A percentile compares a stretch with the other conserved stretches of the same genome.
Conservation (phyloP, 2,113 vertebrate species). For the Dasypus novemcinctus region DNA sequence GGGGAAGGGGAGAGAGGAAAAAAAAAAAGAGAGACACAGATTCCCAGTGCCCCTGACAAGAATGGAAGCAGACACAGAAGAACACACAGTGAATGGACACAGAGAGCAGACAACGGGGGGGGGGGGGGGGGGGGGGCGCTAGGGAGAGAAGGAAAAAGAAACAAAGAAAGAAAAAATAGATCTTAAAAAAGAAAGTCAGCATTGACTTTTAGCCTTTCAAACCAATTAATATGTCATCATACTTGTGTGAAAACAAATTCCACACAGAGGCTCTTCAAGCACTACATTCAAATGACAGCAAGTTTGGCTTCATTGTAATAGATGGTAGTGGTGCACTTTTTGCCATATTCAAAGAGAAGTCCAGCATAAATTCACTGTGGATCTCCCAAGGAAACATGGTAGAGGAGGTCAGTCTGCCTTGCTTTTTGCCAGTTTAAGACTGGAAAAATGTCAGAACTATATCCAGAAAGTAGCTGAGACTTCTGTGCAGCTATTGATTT, state of each 20-base stretch:
- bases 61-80: too few species aligned
- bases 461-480: slow-evolving; percentile 99
- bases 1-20: too few species aligned
- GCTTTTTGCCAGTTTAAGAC: slow-evolving; percentile 97
- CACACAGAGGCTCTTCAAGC: slow-evolving; percentile 99
- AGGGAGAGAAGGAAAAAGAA: too few species aligned
- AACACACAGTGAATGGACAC: too few species aligned
- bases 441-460: slow-evolving; percentile 99
- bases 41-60: too few species aligned
- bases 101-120: too few species aligned
- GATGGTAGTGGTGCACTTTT: slow-evolving; percentile 99
- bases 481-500: slow-evolving; percentile 97
- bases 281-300: slow-evolving; percentile 98
- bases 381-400: slow-evolving; percentile 99
- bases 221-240: slow-evolving; percentile 99
- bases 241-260: slow-evolving; percentile 99
- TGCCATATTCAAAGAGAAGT: slow-evolving; percentile 98
- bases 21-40: too few species aligned
- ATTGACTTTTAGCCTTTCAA: slow-evolving; percentile 99
- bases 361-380: slow-evolving; percentile 99
- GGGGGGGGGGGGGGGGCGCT: too few species aligned
- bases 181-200: slow-evolving; percentile 99
- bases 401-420: slow-evolving; percentile 98
- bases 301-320: slow-evolving; percentile 99
- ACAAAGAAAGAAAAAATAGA: too few species aligned